Conservation (phyloP, 1,140 invertebrate genomes). For the Palaemon carinicauda region DNA sequence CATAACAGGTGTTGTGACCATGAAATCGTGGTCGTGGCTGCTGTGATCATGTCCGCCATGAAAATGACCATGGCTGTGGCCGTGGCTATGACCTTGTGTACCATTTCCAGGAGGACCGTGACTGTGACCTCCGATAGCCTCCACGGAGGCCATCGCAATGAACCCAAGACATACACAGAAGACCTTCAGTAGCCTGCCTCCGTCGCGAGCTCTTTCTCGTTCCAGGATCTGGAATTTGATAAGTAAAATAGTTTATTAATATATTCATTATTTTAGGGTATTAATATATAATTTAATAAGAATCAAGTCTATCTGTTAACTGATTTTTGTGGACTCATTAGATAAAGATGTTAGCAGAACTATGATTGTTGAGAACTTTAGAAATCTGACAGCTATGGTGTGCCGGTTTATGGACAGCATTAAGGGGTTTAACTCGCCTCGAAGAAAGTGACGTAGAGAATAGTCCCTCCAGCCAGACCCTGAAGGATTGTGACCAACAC, state of each 20-base stretch:
- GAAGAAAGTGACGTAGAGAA: conserved; percentile 73
- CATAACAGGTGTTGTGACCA: background rate
- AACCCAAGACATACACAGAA: conserved; percentile 70
- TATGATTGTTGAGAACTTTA: too few species aligned
- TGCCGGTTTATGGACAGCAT: too few species aligned
- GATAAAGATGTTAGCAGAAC: too few species aligned
- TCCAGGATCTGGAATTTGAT: conserved; percentile 65
- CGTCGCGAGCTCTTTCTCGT: conserved; percentile 72
- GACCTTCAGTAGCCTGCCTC: conserved; percentile 74
- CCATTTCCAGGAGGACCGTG: background rate
- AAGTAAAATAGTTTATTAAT: background rate
- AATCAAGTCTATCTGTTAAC: too few species aligned
- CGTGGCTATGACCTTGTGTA: conserved; percentile 50
- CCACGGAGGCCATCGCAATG: conserved; percentile 55
- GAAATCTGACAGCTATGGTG: too few species aligned
- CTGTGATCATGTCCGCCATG: background rate
- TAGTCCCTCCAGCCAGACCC: conserved; percentile 71
- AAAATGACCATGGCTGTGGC: background rate
- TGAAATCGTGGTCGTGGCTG: background rate
- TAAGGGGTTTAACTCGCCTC: conserved; percentile 65
- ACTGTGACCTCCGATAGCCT: conserved; percentile 42
- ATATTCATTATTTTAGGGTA: too few species aligned
- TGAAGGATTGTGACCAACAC: conserved; percentile 65
- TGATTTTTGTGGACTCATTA: too few species aligned
- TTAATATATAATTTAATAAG: too few species aligned